Percentiles rank a stretch among this genome's conserved stretches.
These are phyloP conservation scores for Melitaea athalia DNA, from an alignment of 2,888 invertebrate genomes.

Conservation along the genomic window DNA sequence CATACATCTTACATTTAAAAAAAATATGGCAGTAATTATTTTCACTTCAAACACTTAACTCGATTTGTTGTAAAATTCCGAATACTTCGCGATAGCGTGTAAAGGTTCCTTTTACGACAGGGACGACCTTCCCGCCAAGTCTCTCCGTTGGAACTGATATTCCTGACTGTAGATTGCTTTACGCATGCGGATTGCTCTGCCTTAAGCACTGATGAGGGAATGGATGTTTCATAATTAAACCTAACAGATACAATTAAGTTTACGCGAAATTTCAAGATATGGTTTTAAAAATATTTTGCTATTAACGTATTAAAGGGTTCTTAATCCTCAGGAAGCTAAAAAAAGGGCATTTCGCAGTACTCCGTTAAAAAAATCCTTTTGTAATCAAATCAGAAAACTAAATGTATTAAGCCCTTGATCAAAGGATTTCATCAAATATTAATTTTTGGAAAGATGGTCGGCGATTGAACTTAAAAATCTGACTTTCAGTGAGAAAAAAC, in stretches of 20 bases:
- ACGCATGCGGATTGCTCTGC: slow-evolving; percentile 73
- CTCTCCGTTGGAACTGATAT: slow-evolving; percentile 62
- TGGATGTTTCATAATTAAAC: slow-evolving; percentile 68
- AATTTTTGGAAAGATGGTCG: too few species aligned
- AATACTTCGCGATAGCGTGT: slow-evolving; percentile 48
- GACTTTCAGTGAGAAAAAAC: too few species aligned
- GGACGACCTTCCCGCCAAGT: slow-evolving; percentile 57
- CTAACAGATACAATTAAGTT: slow-evolving; percentile 60
- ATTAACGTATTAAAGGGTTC: too few species aligned
- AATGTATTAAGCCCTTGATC: too few species aligned
- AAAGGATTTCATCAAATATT: too few species aligned
- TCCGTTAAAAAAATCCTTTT: too few species aligned
- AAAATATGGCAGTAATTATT: slow-evolving; percentile 3
- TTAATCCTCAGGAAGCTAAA: too few species aligned
- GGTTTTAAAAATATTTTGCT: too few species aligned
- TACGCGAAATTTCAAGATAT: slow-evolving; percentile 25
- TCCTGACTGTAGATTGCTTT: slow-evolving; percentile 61
- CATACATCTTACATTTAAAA: not conserved
- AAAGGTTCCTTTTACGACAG: slow-evolving; percentile 33
- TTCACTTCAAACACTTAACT: slow-evolving; percentile 17
- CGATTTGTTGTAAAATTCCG: slow-evolving; percentile 34
- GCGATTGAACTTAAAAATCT: too few species aligned
- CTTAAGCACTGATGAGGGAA: slow-evolving; percentile 65
- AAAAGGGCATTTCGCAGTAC: too few species aligned
- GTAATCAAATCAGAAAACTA: too few species aligned